A percentile compares a stretch with the other conserved stretches of the same genome.
Conservation (phyloP, 2,888 invertebrate genomes). For the Agonopterix subpropinquella region DNA sequence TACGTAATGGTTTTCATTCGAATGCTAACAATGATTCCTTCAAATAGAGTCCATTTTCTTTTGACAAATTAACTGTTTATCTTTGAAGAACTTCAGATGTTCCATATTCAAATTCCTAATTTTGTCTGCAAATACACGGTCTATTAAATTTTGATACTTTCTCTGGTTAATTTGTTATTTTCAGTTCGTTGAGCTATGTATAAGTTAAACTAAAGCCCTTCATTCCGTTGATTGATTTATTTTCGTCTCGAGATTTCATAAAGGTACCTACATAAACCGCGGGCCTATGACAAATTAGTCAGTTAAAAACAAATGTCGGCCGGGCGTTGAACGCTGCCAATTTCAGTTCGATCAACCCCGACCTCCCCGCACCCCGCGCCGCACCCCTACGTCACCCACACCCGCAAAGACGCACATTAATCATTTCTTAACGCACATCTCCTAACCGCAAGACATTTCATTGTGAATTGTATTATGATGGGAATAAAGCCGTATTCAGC, state of each 20-base stretch:
- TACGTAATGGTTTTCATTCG: constrained; percentile 14
- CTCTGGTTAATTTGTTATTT: not conserved
- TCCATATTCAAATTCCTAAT: constrained; percentile 40
- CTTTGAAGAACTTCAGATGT: constrained; percentile 24
- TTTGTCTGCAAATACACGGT: constrained; percentile 20
- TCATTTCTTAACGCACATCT: constrained; percentile 52
- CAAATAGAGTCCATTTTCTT: constrained; percentile 24
- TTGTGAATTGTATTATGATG: constrained; percentile 37
- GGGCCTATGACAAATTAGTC: constrained; percentile 38
- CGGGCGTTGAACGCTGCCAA: constrained; percentile 59
- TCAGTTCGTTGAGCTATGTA: too few relatives aligned
- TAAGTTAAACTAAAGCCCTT: too few relatives aligned
- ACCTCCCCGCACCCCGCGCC: constrained; percentile 26
- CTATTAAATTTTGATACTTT: constrained; percentile 25
- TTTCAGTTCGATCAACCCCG: constrained; percentile 67
- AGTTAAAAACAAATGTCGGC: constrained; percentile 45
- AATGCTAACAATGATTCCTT: constrained; percentile 24
- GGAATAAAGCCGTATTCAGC: constrained; percentile 40
- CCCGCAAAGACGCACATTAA: constrained; percentile 58
- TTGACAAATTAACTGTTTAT: constrained; percentile 13
- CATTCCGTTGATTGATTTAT: too few relatives aligned
- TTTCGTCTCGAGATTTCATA: not conserved
- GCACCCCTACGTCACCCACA: constrained; percentile 31
- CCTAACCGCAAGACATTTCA: constrained; percentile 25
- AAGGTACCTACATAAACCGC: not conserved